Base-by-base conservation (phyloP, 2,888 invertebrate species). In the Tetrapedia diversipes region DNA sequence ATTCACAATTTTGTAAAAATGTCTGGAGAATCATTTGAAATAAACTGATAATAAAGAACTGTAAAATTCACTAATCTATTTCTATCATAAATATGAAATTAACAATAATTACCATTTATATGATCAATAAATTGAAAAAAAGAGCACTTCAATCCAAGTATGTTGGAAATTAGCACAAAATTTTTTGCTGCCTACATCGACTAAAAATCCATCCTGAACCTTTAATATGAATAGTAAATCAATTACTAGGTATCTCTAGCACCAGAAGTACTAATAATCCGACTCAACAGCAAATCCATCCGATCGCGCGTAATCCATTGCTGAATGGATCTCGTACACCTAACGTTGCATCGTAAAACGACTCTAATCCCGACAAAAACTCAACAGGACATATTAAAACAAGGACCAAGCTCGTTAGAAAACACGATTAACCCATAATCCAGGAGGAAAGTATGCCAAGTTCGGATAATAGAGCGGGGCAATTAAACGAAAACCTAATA, bases 401-500 rank as follows among this genome's bases (percentile, higher is more conserved):
- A 39, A 72, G 32, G 10, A 11, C 24, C 54, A 32, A 67, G 53
- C 78, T 65, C 57, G 57, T 61, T 74, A 67, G 63, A 78, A 71
- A 68, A 41, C 43, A 37, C 49, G 45, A 78, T 74, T 41, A 53
- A 53, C 64, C 59, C 11, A 22, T 72, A 78, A 70, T 10, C n/a
- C 6, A 22, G 16, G n/a, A 61, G 6, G 49, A 41, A 64, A 63
- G 56, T 53, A 63, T 59, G 39, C 41, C 41, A 60, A 65, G 37
- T 47, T 54, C 29, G 19, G 22, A 47, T 14, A 29, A 41, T 29
- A 60, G 47, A 57, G 60, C 66, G 49, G 8, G 39, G 77, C 47
- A 79, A 83, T 83, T 80, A 82, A 85, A 85, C 64, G 69, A 73
- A 74, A 79, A 77, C 63, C 68, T 74, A 80, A 80, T 82, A 83